phyloP scores from a whole-genome alignment of 64 coral and sea anemone species.

The Orbicella faveolata region DNA sequence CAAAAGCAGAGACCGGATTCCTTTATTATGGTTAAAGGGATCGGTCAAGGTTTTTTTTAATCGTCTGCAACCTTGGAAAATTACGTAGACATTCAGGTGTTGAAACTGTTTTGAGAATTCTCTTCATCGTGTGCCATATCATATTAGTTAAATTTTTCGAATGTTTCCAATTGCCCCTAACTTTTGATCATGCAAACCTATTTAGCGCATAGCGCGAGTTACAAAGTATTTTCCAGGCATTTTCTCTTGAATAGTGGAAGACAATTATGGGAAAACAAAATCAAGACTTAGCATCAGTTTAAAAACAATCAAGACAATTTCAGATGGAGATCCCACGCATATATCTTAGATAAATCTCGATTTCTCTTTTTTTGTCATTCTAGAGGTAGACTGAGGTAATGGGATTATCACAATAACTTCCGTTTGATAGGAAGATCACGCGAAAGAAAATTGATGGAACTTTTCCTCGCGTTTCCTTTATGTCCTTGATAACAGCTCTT shows the following conservation, averaged over 20 bases:
- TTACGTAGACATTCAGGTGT: no score
- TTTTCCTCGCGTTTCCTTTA: not conserved
- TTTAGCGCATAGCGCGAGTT: not conserved
- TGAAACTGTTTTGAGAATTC: not conserved
- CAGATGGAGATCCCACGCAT: not conserved
- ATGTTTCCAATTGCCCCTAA: not conserved
- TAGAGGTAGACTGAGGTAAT: slow-evolving; percentile 15
- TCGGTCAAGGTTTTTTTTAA: no score
- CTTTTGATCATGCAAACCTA: not conserved
- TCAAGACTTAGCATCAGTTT: not conserved
- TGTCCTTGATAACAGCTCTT: not conserved
- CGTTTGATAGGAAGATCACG: slow-evolving; percentile 38
- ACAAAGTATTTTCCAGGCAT: not conserved
- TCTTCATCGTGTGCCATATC: not conserved
- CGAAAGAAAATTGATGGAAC: not conserved
- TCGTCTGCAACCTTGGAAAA: no score
- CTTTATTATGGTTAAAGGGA: no score
- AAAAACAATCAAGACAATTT: not conserved
- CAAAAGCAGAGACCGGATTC: no score
- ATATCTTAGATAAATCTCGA: not conserved
- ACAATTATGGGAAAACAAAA: not conserved
- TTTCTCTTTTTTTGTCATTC: not conserved
- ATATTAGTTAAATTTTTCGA: not conserved
- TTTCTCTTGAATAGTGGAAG: not conserved
- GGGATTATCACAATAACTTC: slow-evolving; percentile 25